Base-by-base conservation (phyloP, 2,113 vertebrate species). In the Helogale parvula region DNA sequence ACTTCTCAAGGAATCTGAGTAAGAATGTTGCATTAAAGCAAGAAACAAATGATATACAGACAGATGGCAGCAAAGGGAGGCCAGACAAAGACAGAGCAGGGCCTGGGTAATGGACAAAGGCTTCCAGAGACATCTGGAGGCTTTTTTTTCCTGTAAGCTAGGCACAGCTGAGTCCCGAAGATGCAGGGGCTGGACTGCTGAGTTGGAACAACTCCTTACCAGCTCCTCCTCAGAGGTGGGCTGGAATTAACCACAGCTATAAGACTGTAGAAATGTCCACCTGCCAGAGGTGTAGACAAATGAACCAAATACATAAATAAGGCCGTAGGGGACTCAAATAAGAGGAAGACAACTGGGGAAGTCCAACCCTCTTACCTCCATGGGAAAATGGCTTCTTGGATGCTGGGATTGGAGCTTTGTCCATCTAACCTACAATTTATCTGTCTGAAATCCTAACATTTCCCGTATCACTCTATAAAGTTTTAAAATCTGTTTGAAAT, bases 371-470 rank as follows among this genome's bases (percentile, higher is more conserved):
- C 47, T 80, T 27, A 69, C 13, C 72, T 94, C 23, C 4, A 31
- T 31, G 13, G 38, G 85, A 83, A 79, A 93, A 79, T 29, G 63
- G 87, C 57, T 92, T 96, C 31, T 68, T 13, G 1, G 52, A 84
- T 76, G 3, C 35, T 66, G 35, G 54, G 27, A 35, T n/a, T 91
- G 79, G 38, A 86, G 38, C 15, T 35, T 47, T 57, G 31, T 29
- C 11, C 68, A 69, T 65, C 54, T 45, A 74, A 74, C 29, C 66
- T 74, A 76, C 41, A 16, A 23, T 60, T 35, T 76, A 31, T 33
- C n/a, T 89, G 17, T 76, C 76, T 93, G 63, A 94, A 94, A 90
- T 79, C 79, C 68, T 91, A 93, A 82, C 89, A 63, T 71, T 68
- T 38, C 60, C 27, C 69, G 7, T 29, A 54, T 50, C 63, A 47